These are phyloP conservation scores for Dicyrtoma fusca DNA, from an alignment of 2,888 invertebrate species.

Conservation along the genomic window DNA sequence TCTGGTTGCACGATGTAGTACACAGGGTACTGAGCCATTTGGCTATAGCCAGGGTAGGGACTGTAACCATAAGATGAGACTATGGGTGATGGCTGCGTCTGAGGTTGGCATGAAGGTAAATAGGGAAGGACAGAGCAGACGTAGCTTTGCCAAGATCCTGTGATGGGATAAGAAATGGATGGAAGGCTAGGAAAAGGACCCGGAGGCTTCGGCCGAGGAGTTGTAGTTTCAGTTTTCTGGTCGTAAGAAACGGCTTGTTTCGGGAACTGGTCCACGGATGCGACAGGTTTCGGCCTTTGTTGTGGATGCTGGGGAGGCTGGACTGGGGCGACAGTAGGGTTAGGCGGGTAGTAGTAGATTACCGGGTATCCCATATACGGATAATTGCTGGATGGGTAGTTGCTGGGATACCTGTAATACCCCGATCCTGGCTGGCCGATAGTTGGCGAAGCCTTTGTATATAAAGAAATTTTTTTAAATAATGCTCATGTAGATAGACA, in stretches of 20 bases:
- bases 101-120: constrained; percentile 30
- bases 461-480: too few species aligned
- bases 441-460: too few species aligned
- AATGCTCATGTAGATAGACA: too few species aligned
- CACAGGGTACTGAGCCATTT: constrained; percentile 33
- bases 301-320: constrained; percentile 8
- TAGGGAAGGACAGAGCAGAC: constrained; percentile 30
- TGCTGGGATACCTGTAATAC: constrained; percentile 4
- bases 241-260: constrained; percentile 16
- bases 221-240: not conserved
- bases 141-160: constrained; percentile 25
- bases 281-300: not conserved
- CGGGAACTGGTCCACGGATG: constrained; percentile 2
- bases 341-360: constrained; percentile 16
- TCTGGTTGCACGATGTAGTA: constrained; percentile 35
- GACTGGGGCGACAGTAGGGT: not conserved
- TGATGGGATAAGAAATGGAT: constrained; percentile 13
- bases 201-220: not conserved
- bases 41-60: constrained; percentile 20
- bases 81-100: constrained; percentile 19
- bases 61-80: constrained; percentile 7
- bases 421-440: too few species aligned
- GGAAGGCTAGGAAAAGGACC: not conserved
- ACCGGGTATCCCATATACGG: constrained; percentile 10
- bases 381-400: not conserved